Evolutionary conservation across 2,888 invertebrate genomes (phyloP), one percentile per base, ranked within the genome.

Genomic region (Phania funesta): DNA sequence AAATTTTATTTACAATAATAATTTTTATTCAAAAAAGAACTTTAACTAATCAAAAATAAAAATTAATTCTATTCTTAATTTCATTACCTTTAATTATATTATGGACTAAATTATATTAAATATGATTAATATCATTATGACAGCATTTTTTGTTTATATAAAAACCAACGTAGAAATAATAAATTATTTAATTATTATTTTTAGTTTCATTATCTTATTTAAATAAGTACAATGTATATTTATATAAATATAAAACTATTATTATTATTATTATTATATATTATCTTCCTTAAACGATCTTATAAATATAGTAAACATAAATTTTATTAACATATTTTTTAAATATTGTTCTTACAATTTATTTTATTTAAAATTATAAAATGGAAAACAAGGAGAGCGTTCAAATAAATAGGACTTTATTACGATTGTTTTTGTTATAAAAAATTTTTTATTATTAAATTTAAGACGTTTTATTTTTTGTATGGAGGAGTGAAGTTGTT

Each of bases 1-100:
- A 56, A 56, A 76, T 60, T 76, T 68, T 76, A 76, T 76, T 76
- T 76, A 76, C 76, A 68, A 68, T 44, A 76, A 67, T 26, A 24
- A 1, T 18, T 16, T 18, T 41, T n/a, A 38, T 56, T 64, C 24
- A 67, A 75, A 68, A 65, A 44, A 54, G 11, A 54, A 62, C 20
- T 46, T 62, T 22, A 32, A 46, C 52, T 46, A 54, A 62, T 18
- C n/a, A 50, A 67, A 60, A 24, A 26, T 24, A 48, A 48, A 56
- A 38, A 11, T 46, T 13, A 35, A n/a, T 24, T 32, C 8, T 20
- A 35, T 58, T 58, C 20, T 60, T 11, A 3, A 4, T 38, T 11
- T 54, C 11, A 32, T 35, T 24, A n/a, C 35, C 7, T 13, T 32
- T 64, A 38, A 20, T 41, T 16, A 3, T 26, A 60, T 60, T 26